Conservation (phyloP, 2,113 vertebrate species). For the Mohoua ochrocephala region DNA sequence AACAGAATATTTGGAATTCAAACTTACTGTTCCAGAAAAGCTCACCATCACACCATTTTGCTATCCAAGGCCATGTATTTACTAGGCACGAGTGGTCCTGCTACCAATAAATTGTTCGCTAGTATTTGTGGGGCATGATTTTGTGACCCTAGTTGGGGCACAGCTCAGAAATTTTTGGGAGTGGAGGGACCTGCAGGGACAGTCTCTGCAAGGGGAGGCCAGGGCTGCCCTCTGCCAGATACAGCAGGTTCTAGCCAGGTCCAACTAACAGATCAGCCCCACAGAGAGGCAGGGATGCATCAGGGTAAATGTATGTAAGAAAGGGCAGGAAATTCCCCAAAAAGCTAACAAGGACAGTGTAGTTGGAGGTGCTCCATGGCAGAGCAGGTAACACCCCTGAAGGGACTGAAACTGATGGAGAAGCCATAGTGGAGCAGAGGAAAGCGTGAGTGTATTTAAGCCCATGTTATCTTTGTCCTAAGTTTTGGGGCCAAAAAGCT, state of each 20-base stretch:
- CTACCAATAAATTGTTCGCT: background rate
- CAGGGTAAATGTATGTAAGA: rapidly evolving
- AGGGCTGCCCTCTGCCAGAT: background rate
- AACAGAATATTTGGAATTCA: background rate
- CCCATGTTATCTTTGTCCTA: background rate
- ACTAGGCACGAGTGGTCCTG: background rate
- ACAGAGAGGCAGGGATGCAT: rapidly evolving
- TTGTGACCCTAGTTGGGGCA: background rate
- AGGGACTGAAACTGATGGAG: background rate
- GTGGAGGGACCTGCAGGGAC: background rate
- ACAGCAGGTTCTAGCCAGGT: background rate
- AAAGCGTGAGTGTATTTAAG: rapidly evolving
- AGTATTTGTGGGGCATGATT: background rate
- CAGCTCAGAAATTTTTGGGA: background rate
- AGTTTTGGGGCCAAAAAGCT: background rate
- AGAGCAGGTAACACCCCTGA: background rate
- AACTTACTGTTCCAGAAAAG: background rate
- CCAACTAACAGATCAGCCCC: rapidly evolving
- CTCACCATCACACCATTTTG: background rate
- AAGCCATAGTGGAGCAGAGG: background rate
- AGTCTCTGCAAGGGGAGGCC: background rate
- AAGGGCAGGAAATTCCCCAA: background rate
- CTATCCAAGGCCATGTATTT: background rate
- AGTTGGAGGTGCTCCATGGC: background rate
- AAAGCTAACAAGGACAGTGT: background rate